A percentile compares a stretch with the other conserved stretches of the same genome.
phyloP scores from a whole-genome alignment of 2,888 invertebrate species.

The Macaria liturata region DNA sequence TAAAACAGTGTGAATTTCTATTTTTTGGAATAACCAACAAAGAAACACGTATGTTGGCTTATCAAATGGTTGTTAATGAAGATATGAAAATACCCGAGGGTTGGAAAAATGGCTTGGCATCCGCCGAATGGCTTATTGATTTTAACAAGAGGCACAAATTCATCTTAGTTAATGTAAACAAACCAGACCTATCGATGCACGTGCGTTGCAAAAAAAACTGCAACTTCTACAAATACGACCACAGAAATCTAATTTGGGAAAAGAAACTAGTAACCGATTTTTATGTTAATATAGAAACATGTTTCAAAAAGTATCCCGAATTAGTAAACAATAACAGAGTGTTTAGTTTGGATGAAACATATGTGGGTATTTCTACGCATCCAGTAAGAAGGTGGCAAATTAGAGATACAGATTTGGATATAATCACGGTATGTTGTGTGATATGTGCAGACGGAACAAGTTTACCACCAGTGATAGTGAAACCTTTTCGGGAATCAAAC shows the following conservation, averaged over 20 bases:
- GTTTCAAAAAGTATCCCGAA: not conserved
- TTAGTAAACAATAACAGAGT: conserved; percentile 8
- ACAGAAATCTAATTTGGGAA: not conserved
- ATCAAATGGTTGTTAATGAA: conserved; percentile 12
- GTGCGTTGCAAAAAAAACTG: not conserved
- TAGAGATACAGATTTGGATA: not conserved
- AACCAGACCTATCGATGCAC: conserved; percentile 1
- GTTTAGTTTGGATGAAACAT: conserved; percentile 17
- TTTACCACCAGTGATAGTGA: conserved; percentile 11
- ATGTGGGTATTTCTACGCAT: not conserved
- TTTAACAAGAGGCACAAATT: conserved; percentile 2
- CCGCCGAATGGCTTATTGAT: not conserved
- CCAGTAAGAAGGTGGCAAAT: not conserved
- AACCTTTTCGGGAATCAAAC: not conserved
- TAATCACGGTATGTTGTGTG: conserved; percentile 14
- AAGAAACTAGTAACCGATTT: conserved; percentile 10
- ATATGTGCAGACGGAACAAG: conserved; percentile 9
- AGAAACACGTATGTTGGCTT: conserved; percentile 19
- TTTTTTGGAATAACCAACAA: conserved; percentile 13
- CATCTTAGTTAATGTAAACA: conserved; percentile 3
- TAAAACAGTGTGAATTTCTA: conserved; percentile 1
- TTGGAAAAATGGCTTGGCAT: conserved; percentile 15
- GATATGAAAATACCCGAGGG: conserved; percentile 7
- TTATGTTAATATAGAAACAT: conserved; percentile 14
- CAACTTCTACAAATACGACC: no score